Evolutionary conservation across 2,888 invertebrate genomes (phyloP), one percentile per base, ranked within the genome.

Genomic region (Napeogenes inachia): DNA sequence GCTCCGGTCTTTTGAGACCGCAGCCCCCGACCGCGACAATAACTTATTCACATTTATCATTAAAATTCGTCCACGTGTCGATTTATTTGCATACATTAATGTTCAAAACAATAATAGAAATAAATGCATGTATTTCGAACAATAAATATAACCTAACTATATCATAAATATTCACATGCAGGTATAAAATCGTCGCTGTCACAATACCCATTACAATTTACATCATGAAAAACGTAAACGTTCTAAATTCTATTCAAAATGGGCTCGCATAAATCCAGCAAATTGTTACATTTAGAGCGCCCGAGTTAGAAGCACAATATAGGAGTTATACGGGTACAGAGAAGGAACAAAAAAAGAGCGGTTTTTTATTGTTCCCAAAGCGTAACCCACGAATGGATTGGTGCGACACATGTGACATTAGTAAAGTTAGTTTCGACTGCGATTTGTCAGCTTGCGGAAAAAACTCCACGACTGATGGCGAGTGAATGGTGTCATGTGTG

Each of bases 381-480:
- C 65, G 61, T 63, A 63, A 54, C 63, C 57, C 50, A 50, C 50
- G 50, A 58, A 64, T 63, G 60, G 64, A 54, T 68, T 64, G 62
- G 58, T 57, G 57, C 61, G 64, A 66, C 67, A 63, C 63, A 60
- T 57, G 61, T 62, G 64, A 70, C 64, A 67, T 63, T 65, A 67
- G 65, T 68, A 63, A 66, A 65, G 67, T 70, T 68, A 65, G 60
- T 64, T 63, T 60, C 65, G 54, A 56, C 68, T 56, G 67, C 62
- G 62, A 68, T 70, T 67, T 66, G 68, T 67, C 58, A 65, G 60
- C 60, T 63, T 63, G 56, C 53, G 60, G 58, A 57, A 62, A 64
- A 67, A 67, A 61, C 53, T 60, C 63, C 57, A 42, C 64, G 65
- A 65, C 54, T 63, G 65, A 70, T 60, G 64, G 64, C 59, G 57